Base-by-base conservation (phyloP, 2,888 invertebrate species). In the Axea sp. region DNA sequence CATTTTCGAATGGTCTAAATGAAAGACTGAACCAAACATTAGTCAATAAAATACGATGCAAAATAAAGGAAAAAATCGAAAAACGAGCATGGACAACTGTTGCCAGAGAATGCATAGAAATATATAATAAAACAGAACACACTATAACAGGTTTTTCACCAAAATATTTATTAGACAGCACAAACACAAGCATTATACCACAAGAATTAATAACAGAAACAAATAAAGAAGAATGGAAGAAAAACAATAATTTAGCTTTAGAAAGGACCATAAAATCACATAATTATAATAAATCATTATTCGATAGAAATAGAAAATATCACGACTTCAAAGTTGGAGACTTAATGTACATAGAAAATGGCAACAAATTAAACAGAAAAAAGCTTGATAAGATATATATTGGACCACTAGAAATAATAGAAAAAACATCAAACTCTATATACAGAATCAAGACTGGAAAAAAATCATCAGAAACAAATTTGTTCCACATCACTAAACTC, bases 11-110 rank as follows among this genome's bases (percentile, higher is more conserved):
- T 15, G 57, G 57, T 14, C 8, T 57, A 6, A 57, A 57, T 8
- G 57, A 57, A 43, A 6, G 57, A 9, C 15, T 57, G n/a, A 57
- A 57, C 6, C 43, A 57, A 14, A 41, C 57, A 28, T 6, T 57
- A 24, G 31, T 57, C 1, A 57, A 41, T 15, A 57, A 43, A 57
- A 55, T 55, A n/a, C 4, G 41, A 15, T 55, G 55, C 9, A 41
- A 5, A 31, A 31, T 43, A 12, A 57, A 57, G 6, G 41, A 43
- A 24, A 7, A 43, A 19, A 6, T 43, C 1, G 14, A 15, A 14
- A 57, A 43, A 14, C 11, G 8, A 30, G 22, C 43, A 9, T 57
- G 57, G 57, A 57, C 43, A 30, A 43, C 19, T 1, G 31, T 57
- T 12, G 43, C 41, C 0, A n/a, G 24, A 57, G 14, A 57, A 43